Percentiles rank a stretch among this genome's conserved stretches.
These are phyloP conservation scores for Diadumene lineata DNA, from an alignment of 92 coral and sea anemone species.

Conservation along the genomic window DNA sequence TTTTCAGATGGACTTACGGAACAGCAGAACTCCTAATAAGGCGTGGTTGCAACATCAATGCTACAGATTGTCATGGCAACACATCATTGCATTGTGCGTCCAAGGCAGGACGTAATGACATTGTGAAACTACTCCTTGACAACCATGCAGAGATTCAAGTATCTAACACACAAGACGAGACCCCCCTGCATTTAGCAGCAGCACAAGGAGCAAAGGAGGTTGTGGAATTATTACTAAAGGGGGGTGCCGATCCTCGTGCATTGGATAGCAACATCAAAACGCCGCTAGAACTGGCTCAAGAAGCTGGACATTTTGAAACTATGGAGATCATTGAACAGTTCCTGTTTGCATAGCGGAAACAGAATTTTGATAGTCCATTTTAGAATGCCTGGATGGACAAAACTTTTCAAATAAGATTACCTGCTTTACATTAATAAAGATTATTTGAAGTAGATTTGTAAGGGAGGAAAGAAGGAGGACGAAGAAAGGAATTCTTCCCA, in stretches of 20 bases:
- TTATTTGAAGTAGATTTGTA: no score
- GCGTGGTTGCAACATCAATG: slow-evolving; percentile 55
- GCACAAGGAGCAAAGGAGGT: slow-evolving; percentile 49
- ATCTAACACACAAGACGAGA: slow-evolving; percentile 42
- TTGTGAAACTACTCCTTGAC: slow-evolving; percentile 63
- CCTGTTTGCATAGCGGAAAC: slow-evolving; percentile 4
- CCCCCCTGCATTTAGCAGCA: slow-evolving; percentile 78
- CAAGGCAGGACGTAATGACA: slow-evolving; percentile 75
- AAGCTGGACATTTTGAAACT: slow-evolving; percentile 24
- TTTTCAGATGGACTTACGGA: slow-evolving; percentile 68
- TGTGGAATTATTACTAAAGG: slow-evolving; percentile 42
- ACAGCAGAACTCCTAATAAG: slow-evolving; percentile 65
- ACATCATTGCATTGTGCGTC: slow-evolving; percentile 72
- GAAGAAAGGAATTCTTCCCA: no score
- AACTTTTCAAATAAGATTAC: no score
- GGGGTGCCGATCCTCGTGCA: slow-evolving; percentile 53
- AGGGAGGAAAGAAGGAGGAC: no score
- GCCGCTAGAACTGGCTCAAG: slow-evolving; percentile 64
- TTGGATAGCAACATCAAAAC: slow-evolving; percentile 48
- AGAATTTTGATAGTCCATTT: no score
- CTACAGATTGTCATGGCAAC: slow-evolving; percentile 62
- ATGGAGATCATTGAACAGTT: slow-evolving; percentile 34
- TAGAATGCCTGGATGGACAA: no score
- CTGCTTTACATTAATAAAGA: no score
- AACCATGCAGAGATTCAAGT: slow-evolving; percentile 54